Evolutionary conservation across 2,888 invertebrate genomes (phyloP), one percentile per base, ranked within the genome.

Genomic region (Drosophila atripex): DNA sequence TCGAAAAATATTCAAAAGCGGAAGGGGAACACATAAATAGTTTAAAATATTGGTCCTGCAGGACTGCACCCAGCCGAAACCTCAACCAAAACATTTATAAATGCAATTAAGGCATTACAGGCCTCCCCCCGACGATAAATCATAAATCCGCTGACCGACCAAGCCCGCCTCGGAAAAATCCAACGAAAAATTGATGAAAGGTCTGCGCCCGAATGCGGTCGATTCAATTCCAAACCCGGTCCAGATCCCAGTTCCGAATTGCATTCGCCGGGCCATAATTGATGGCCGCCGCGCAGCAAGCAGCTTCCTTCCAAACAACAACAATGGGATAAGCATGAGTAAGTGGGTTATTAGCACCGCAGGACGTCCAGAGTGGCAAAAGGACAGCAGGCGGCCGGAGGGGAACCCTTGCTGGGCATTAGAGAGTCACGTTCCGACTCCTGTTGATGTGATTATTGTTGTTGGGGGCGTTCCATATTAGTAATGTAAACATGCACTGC

Each of bases 321-420:
- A 86, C 86, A 88, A 88, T 73, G 76, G 84, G 84, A 82, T 84
- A 88, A 88, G 88, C 87, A 78, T 83, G 80, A 87, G 89, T 89
- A 89, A 89, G 87, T 87, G 86, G 88, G 88, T 88, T 89, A 89
- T 89, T 89, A 89, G 83, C 89, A 70, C 88, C 83, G 83, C 86
- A 80, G 89, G 88, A 84, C 77, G 75, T 61, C 77, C 61, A 71
- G 64, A 45, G 46, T 51, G 49, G 58, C 69, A 38, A 46, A 64
- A 65, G 64, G 66, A 64, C 63, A 63, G 35, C 43, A 14, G 68
- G 35, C 72, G 39, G 55, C 54, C 58, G 0, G 18, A 45, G 43
- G 28, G 38, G 65, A 70, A 63, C 58, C 56, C 84, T 85, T 77
- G 86, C 80, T 87, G 85, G 70, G 83, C 69, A 82, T 87, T 85